These are phyloP conservation scores for Gobionotothen gibberifrons DNA, from an alignment of 2,797 vertebrate genomes.

Conservation along the genomic window DNA sequence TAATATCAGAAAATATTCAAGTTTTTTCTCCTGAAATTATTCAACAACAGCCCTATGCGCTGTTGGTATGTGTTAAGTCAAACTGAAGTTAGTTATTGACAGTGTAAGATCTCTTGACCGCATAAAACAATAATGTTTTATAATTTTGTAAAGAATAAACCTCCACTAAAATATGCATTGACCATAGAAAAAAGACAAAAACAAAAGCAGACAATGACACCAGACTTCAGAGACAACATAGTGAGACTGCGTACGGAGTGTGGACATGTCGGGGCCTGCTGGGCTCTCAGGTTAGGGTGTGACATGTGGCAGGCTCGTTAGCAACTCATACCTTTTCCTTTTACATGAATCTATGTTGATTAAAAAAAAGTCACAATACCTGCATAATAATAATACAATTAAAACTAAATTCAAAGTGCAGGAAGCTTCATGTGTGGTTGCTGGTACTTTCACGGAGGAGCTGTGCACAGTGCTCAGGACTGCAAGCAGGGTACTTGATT, in stretches of 20 bases:
- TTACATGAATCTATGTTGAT: background rate
- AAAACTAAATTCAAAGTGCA: conserved; percentile 2
- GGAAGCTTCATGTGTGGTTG: background rate
- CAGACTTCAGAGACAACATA: conserved; percentile 12
- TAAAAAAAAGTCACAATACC: background rate
- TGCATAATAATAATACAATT: background rate
- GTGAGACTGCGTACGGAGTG: background rate
- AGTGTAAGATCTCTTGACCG: background rate
- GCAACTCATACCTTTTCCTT: background rate
- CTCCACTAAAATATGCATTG: background rate
- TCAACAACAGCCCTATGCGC: no score
- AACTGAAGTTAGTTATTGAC: background rate
- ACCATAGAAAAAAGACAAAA: background rate
- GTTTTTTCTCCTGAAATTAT: no score
- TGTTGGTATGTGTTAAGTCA: no score
- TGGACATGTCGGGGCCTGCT: conserved; percentile 41
- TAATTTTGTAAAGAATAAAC: background rate
- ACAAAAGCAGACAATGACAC: background rate
- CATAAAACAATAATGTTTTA: background rate
- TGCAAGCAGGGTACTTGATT: no score
- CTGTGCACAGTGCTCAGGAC: no score
- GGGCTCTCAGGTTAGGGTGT: conserved; percentile 12
- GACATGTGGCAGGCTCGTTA: conserved; percentile 9
- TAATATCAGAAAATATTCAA: no score
- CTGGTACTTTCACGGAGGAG: background rate